Conservation (phyloP, 2,113 vertebrate species). For the Nesogale talazaci region DNA sequence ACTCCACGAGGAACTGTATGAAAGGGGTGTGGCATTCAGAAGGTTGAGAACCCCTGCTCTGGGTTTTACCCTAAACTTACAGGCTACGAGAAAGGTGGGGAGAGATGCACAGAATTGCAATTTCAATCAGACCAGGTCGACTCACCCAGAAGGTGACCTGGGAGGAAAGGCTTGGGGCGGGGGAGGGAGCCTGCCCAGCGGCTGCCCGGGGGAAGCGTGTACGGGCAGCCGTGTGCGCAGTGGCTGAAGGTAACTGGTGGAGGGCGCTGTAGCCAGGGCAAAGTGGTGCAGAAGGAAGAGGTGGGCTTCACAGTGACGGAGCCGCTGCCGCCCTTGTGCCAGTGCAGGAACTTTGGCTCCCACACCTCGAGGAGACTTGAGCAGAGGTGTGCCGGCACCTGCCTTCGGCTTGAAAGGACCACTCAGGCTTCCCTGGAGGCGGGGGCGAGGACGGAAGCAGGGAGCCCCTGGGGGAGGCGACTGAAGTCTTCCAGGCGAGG, state of each 20-base stretch:
- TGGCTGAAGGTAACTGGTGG: rapidly evolving
- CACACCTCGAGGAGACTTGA: neutral
- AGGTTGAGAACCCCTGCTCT: too few relatives aligned
- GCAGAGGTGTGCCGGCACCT: neutral
- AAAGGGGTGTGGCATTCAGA: too few relatives aligned
- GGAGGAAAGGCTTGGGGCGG: neutral
- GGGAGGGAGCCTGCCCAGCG: neutral
- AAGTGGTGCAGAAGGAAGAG: neutral
- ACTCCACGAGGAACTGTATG: too few relatives aligned
- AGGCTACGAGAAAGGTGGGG: neutral
- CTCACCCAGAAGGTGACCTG: neutral
- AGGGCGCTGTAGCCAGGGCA: neutral
- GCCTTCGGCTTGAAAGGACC: neutral
- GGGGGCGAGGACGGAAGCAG: neutral
- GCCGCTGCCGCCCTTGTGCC: neutral
- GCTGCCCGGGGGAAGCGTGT: neutral
- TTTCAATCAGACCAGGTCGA: neutral
- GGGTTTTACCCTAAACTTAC: too few relatives aligned
- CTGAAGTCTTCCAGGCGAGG: neutral
- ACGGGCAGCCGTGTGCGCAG: rapidly evolving
- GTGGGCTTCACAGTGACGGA: neutral
- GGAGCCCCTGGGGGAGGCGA: neutral
- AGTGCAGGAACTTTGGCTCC: neutral
- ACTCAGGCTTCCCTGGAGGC: neutral
- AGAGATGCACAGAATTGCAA: neutral